Evolutionary conservation across 2,113 vertebrate genomes (phyloP), one percentile per base, ranked within the genome.

Genomic region (Istiophorus platypterus): DNA sequence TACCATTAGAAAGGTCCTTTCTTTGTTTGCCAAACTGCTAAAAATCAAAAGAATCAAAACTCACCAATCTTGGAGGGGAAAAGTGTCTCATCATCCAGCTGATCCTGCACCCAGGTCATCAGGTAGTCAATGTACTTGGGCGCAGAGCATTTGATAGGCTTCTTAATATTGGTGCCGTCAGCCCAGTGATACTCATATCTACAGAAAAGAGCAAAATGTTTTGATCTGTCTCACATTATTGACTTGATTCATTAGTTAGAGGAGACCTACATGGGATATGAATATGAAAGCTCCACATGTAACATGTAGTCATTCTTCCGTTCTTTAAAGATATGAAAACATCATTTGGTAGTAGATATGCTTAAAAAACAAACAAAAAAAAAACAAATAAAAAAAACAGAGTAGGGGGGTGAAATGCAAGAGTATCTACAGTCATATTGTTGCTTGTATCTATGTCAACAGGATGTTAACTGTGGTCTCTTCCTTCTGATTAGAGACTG

Each of bases 41-140:
- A 70, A 49, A 26, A 37, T 18, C 1, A 18, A 47, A 41, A 34
- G 24, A 29, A 69, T 37, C 2, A 15, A 71, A 87, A 76, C 96
- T 94, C 81, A 99, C 98, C 98, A 0, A 99, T 99, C 91, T 99
- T 99, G 2, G 97, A 98, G n/a, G 98, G 98, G 77, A 99, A 99
- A 45, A 99, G 97, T 0, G 98, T 99, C 91, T 99, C 98, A 1
- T 99, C 98, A 24, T 99, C 98, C 88, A 99, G 96, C 91, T 99
- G 98, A 89, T 99, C 98, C 91, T 99, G 98, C 78, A 99, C 98
- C 98, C 98, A 99, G 1, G 97, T 99, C 98, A 99, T 99, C 95
- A 99, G 79, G 91, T 99, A 99, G 83, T 99, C 98, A 0, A 99
- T 99, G 91, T 99, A 99, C 78, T 99, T 99, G 0, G 98, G 98